Base-by-base conservation (phyloP, 2,113 vertebrate species). In the Dinomys branickii region DNA sequence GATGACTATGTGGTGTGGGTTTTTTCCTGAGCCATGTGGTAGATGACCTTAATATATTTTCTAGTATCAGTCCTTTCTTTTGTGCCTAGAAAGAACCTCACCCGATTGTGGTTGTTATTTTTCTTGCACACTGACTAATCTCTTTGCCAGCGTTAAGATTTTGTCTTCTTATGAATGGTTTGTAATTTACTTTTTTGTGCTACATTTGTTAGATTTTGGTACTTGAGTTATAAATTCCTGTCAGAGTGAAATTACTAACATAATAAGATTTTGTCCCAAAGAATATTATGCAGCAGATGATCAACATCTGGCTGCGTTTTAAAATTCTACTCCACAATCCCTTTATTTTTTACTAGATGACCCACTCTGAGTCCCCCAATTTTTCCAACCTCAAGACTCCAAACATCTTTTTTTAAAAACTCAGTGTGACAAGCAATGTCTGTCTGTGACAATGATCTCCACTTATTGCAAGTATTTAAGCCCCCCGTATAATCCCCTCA, bases 141-240 rank as follows among this genome's bases (percentile, higher is more conserved):
- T 96, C 71, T 82, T 69, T 69, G 50, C 61, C 61, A 52, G 12
- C 59, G 19, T 78, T 94, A 47, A 87, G 9, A 47, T 59, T 85
- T 81, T 59, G 63, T 69, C 33, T 69, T 38, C 56, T 89, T 83
- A 71, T 87, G 65, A 77, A 41, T 17, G 1, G 24, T 58, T 47
- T 52, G 33, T 56, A 50, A 44, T 63, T 85, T 83, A 69, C 17
- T 75, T 75, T 71, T 67, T 28, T 58, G 56, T 89, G 24, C 52
- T 54, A 7, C 17, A 11, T 47, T 77, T 82, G 52, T 56, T 69
- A 83, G 67, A 54, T 90, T 71, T 96, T 87, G 67, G 50, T 84
- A 47, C 80, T 90, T 44, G 71, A 89, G 28, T 83, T 93, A 38
- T n/a, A 95, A 52, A n/a, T 84, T 75, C 94, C 75, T 88, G 50